These are phyloP conservation scores for Lomographa bimaculata DNA, from an alignment of 2,888 invertebrate genomes.

Conservation along the genomic window DNA sequence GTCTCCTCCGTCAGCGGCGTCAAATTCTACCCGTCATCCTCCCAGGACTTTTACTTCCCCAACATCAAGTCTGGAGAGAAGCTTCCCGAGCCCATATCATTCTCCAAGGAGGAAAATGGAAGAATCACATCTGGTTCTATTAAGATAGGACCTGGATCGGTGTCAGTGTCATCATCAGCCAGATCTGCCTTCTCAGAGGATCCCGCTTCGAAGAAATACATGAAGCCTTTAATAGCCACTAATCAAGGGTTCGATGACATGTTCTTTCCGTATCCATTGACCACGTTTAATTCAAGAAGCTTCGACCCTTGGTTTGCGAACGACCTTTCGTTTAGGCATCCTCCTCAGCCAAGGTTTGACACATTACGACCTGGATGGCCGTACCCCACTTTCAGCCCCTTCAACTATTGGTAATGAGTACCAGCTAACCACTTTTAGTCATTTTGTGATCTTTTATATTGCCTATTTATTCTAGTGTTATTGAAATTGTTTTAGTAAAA, in stretches of 20 bases:
- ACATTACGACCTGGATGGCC: conserved; percentile 43
- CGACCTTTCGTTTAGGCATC: conserved; percentile 34
- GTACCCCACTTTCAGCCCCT: conserved; percentile 51
- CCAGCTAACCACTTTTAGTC: conserved; percentile 3
- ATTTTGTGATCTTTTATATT: conserved; percentile 20
- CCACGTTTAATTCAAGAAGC: conserved; percentile 34
- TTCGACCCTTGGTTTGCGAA: conserved; percentile 45
- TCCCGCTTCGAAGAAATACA: conserved; percentile 26
- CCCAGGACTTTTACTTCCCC: conserved; percentile 20
- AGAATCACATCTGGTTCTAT: conserved; percentile 50
- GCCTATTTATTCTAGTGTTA: conserved; percentile 17
- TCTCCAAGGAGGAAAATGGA: conserved; percentile 48
- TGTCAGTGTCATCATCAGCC: conserved; percentile 53
- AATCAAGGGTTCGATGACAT: conserved; percentile 20
- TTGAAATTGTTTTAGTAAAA: conserved; percentile 15
- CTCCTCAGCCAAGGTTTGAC: conserved; percentile 34
- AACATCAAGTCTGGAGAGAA: conserved; percentile 29
- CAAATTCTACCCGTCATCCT: conserved; percentile 46
- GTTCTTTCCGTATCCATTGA: conserved; percentile 31
- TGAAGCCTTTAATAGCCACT: conserved; percentile 5
- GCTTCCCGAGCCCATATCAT: conserved; percentile 41
- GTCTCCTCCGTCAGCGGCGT: conserved; percentile 55
- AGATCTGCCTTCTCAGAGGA: conserved; percentile 40
- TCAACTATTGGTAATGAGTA: conserved; percentile 41
- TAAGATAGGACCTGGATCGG: conserved; percentile 53